Evolutionary conservation across 2,113 vertebrate species (phyloP).

Genomic region (Murina feae): DNA sequence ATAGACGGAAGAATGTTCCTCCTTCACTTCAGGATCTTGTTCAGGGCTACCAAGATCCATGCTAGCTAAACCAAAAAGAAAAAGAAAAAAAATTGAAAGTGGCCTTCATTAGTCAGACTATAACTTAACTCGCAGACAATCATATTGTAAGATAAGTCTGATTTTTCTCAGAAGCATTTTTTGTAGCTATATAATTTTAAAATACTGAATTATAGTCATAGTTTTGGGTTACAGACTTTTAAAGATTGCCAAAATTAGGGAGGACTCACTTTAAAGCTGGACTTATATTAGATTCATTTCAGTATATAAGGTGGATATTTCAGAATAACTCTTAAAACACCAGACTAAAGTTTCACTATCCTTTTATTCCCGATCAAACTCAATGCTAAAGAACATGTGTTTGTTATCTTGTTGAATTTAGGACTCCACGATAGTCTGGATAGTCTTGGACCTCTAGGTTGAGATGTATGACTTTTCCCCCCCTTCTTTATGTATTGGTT

Average conservation of each 20-base stretch:
- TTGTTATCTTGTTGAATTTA: neutral
- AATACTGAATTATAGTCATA: neutral
- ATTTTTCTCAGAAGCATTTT: neutral
- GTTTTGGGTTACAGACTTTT: neutral
- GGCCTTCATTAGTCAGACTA: neutral
- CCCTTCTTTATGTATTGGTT: neutral
- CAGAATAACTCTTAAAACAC: neutral
- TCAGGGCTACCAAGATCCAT: conserved; percentile 53
- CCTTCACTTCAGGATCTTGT: neutral
- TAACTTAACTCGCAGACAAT: neutral
- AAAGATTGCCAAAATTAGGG: neutral
- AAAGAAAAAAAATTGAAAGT: neutral
- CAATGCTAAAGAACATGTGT: neutral
- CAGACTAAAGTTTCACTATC: neutral
- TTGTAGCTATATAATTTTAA: neutral
- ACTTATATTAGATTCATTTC: neutral
- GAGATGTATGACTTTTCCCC: neutral
- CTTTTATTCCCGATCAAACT: neutral
- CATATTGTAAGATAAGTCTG: neutral
- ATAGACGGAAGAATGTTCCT: conserved; percentile 61
- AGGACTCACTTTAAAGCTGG: neutral
- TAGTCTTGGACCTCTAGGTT: neutral
- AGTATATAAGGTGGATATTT: neutral
- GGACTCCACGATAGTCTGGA: neutral
- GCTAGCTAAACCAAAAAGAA: conserved; percentile 55